phyloP scores from a whole-genome alignment of 2,888 invertebrate genomes.

The Rhamnusium bicolor region DNA sequence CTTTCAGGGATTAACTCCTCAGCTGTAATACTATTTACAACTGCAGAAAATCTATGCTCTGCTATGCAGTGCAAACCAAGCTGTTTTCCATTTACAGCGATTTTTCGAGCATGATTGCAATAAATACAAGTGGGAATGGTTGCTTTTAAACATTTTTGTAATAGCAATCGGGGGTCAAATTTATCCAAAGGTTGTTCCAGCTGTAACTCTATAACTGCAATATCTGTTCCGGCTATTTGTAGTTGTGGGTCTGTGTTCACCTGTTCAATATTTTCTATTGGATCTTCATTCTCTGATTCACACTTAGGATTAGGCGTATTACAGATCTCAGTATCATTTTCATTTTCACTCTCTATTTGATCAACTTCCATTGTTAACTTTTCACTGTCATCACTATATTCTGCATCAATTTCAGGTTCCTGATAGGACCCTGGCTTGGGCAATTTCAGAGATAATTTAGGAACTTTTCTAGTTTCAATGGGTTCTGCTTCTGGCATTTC shows the following conservation, averaged over 20 bases:
- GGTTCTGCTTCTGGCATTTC: constrained; percentile 43
- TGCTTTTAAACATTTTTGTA: constrained; percentile 82
- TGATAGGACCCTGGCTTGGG: constrained; percentile 64
- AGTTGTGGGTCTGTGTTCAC: constrained; percentile 56
- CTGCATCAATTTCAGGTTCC: constrained; percentile 62
- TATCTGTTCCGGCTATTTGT: constrained; percentile 77
- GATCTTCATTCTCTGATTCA: constrained; percentile 29
- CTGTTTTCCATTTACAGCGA: constrained; percentile 88
- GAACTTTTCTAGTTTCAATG: constrained; percentile 72
- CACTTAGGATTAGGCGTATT: constrained; percentile 3
- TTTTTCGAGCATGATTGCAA: constrained; percentile 89
- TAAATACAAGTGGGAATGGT: constrained; percentile 84
- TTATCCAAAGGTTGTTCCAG: constrained; percentile 84
- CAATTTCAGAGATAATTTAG: constrained; percentile 79
- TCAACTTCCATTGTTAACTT: constrained; percentile 76
- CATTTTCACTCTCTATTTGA: constrained; percentile 68
- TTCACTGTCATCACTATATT: constrained; percentile 75
- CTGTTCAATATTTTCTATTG: constrained; percentile 67
- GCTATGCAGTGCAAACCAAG: constrained; percentile 85
- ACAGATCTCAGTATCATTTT: constrained; percentile 59
- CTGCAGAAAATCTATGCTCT: constrained; percentile 86
- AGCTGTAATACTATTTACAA: constrained; percentile 84
- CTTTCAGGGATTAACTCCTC: constrained; percentile 82
- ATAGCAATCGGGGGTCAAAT: constrained; percentile 80
- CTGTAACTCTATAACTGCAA: constrained; percentile 80